A percentile compares a stretch with the other conserved stretches of the same genome.
Evolutionary conservation across 2,113 vertebrate species (phyloP).

Genomic region (Capra hircus): DNA sequence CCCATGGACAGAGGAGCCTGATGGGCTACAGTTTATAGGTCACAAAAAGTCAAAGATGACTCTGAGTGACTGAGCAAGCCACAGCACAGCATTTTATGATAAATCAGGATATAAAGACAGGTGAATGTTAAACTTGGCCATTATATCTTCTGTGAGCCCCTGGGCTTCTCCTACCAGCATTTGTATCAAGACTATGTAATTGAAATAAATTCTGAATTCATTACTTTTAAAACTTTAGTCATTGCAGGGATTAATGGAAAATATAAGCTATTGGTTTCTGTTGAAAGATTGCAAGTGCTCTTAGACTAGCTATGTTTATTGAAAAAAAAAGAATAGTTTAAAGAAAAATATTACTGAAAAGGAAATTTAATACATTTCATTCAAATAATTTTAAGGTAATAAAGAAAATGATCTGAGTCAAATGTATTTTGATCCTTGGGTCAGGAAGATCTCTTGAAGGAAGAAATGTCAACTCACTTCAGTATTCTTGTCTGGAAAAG

Average conservation of each 20-base stretch:
- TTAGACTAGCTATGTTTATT: conserved; percentile 29
- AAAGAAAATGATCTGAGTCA: not conserved
- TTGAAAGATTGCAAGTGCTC: not conserved
- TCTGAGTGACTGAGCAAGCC: not conserved
- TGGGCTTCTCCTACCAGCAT: not conserved
- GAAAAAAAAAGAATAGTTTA: not conserved
- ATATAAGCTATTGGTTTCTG: conserved; percentile 41
- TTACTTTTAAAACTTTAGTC: not conserved
- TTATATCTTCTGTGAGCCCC: not conserved
- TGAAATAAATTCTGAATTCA: conserved; percentile 13
- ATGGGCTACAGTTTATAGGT: not conserved
- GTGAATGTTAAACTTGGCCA: not conserved
- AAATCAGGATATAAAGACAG: not conserved
- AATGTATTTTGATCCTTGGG: not conserved
- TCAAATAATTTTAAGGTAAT: not conserved
- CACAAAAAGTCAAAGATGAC: not conserved
- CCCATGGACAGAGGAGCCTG: not conserved
- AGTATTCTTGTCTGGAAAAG: not conserved
- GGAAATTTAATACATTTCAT: not conserved
- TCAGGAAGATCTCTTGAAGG: not conserved
- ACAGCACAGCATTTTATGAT: not conserved
- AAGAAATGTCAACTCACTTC: not conserved
- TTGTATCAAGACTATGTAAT: not conserved
- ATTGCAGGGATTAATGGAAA: conserved; percentile 19
- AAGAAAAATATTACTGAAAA: conserved; percentile 1